Evolutionary conservation across 2,888 invertebrate genomes (phyloP), one percentile per base, ranked within the genome.

Genomic region (Melanophora roralis): DNA sequence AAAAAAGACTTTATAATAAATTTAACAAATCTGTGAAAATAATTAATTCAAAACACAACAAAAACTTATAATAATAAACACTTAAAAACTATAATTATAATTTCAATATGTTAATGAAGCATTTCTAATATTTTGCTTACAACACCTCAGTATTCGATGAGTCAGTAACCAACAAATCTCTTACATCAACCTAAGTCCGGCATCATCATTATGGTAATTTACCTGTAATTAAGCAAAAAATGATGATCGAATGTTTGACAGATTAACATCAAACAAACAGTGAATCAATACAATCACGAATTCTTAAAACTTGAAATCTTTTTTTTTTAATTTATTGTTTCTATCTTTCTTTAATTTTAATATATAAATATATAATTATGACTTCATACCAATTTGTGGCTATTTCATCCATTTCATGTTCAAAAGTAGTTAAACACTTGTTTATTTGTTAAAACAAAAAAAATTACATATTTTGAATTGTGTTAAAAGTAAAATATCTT

Each of bases 361-460:
- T 1, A 16, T 43, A 43, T 43, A 36, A 36, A 36, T 36, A 21
- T 32, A 53, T 43, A 53, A 53, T 43, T 43, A 53, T 67, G 53
- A 55, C 43, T 40, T 53, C 43, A 55, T 55, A 19, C 32, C 32
- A 7, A 34, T 62, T 49, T 23, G 49, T 49, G 16, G 14, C 0
- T 36, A n/a, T 34, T 16, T 23, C n/a, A 51, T 51, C 32, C 32
- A 23, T 27, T 43, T 36, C 47, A 47, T 47, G 47, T 47, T 47
- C 12, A 36, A 64, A 64, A 49, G 36, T 49, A 36, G 49, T 38
- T 49, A 21, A 64, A 36, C 47, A 49, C 6, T 49, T 23, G 21
- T 49, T 27, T 23, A 14, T 53, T 64, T 34, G 12, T 34, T 34
- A 27, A 27, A 27, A 27, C 27, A 27, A 3, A 27, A 27, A 14